A percentile compares a stretch with the other conserved stretches of the same genome.
Evolutionary conservation across 1,140 invertebrate species (phyloP).

Genomic region (Drosophila elegans): DNA sequence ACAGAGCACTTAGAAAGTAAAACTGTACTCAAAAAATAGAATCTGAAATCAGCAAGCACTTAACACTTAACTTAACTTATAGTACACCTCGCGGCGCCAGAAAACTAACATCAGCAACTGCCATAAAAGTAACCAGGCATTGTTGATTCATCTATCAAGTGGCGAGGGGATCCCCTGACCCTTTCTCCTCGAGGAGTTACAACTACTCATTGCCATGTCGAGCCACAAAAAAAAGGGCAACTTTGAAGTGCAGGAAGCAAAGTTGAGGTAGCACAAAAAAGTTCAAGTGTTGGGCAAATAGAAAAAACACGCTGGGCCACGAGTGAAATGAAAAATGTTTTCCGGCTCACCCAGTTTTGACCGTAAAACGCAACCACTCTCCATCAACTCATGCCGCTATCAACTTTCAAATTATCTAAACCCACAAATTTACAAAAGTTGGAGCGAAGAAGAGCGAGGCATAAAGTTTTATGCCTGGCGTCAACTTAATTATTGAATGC

Average conservation of each 20-base stretch:
- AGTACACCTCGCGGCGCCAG: conserved; percentile 14
- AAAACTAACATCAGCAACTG: conserved; percentile 15
- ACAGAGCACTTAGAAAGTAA: background rate
- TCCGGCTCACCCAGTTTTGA: background rate
- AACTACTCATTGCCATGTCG: conserved; percentile 46
- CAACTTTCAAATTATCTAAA: conserved; percentile 57
- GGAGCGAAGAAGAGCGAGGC: conserved; percentile 8
- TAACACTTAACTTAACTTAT: conserved; percentile 31
- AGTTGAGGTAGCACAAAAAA: conserved; percentile 36
- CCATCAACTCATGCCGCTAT: conserved; percentile 11
- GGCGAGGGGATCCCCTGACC: background rate
- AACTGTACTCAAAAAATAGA: conserved; percentile 1
- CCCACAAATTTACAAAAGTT: conserved; percentile 56
- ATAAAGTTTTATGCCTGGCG: conserved; percentile 64
- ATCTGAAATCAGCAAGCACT: conserved; percentile 16
- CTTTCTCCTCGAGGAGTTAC: conserved; percentile 12
- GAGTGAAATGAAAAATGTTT: conserved; percentile 51
- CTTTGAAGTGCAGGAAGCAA: conserved; percentile 34
- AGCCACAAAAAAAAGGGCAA: conserved; percentile 13
- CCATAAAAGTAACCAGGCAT: conserved; percentile 28
- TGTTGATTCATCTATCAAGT: conserved; percentile 44
- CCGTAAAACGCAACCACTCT: background rate
- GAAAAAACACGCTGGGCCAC: conserved; percentile 31
- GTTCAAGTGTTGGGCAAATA: conserved; percentile 51
- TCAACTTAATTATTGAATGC: conserved; percentile 81